phyloP scores from a whole-genome alignment of 1,140 invertebrate genomes.

The Atta cephalotes region DNA sequence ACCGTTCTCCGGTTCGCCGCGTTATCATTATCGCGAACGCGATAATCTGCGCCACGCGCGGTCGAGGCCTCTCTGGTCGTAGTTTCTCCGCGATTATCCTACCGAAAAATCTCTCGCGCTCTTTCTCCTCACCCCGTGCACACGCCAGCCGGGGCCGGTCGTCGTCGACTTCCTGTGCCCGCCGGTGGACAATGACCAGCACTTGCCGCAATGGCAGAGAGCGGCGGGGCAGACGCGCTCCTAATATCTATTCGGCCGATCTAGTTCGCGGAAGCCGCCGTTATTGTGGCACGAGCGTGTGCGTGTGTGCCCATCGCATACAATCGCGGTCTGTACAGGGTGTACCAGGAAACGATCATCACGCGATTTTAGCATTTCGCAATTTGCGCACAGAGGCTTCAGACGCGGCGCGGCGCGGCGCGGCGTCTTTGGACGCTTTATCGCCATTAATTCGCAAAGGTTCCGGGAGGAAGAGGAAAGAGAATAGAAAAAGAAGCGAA shows the following conservation, averaged over 20 bases:
- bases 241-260: conserved; percentile 80
- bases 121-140: conserved; percentile 19
- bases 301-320: conserved; percentile 32
- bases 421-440: conserved; percentile 3
- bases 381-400: conserved; percentile 39
- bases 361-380: conserved; percentile 57
- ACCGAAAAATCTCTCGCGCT: conserved; percentile 74
- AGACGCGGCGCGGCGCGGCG: conserved; percentile 1
- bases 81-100: conserved; percentile 74
- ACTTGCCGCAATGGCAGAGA: conserved; percentile 78
- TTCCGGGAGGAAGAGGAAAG: not conserved
- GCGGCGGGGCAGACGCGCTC: conserved; percentile 73
- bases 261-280: conserved; percentile 81
- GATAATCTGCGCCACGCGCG: conserved; percentile 59
- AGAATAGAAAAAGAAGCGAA: not conserved
- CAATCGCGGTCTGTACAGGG: conserved; percentile 48
- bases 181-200: conserved; percentile 76
- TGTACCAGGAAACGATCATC: conserved; percentile 61
- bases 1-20: conserved; percentile 17
- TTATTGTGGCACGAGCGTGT: conserved; percentile 58
- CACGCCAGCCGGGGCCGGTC: conserved; percentile 35
- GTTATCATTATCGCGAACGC: conserved; percentile 37
- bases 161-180: conserved; percentile 73
- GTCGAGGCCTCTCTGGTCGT: conserved; percentile 15
- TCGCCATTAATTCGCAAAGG: conserved; percentile 9